These are phyloP conservation scores for Zaprionus kolodkinae DNA, from an alignment of 1,140 invertebrate genomes.

Conservation along the genomic window DNA sequence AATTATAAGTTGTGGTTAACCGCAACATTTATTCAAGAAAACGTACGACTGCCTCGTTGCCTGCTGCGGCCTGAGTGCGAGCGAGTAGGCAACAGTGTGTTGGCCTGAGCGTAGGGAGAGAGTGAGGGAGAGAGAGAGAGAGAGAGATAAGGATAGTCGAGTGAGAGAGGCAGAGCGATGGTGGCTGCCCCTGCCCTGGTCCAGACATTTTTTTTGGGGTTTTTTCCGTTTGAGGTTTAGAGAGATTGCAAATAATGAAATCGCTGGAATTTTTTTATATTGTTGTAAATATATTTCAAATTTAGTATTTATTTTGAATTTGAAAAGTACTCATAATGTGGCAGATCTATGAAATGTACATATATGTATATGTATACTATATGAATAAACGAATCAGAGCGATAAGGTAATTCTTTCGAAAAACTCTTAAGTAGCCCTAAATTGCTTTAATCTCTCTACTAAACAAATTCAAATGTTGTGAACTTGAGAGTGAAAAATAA, in stretches of 20 bases:
- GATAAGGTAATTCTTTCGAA: too few species aligned
- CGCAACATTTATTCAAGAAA: slow-evolving; percentile 84
- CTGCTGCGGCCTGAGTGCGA: slow-evolving; percentile 42
- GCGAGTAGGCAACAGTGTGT: slow-evolving; percentile 46
- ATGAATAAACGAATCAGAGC: too few species aligned
- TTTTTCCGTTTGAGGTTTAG: slow-evolving; percentile 3
- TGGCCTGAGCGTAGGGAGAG: slow-evolving; percentile 13
- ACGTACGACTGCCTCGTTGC: slow-evolving; percentile 56
- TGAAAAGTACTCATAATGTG: neutral
- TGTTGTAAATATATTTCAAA: neutral
- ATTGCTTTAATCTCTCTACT: too few species aligned
- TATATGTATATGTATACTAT: too few species aligned
- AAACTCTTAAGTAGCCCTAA: too few species aligned
- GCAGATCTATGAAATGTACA: neutral
- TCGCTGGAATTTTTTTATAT: neutral
- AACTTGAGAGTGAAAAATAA: too few species aligned
- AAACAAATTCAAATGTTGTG: too few species aligned
- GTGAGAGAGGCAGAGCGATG: neutral
- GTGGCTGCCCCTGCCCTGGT: neutral
- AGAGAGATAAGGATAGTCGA: neutral
- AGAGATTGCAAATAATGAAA: neutral
- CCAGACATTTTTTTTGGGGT: neutral
- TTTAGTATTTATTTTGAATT: neutral
- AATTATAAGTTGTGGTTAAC: slow-evolving; percentile 85
- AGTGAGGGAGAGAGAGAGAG: slow-evolving; percentile 5